Percentiles rank a stretch among this genome's conserved stretches.
These are phyloP conservation scores for Eidolon helvum DNA, from an alignment of 2,113 vertebrate species.

Conservation along the genomic window DNA sequence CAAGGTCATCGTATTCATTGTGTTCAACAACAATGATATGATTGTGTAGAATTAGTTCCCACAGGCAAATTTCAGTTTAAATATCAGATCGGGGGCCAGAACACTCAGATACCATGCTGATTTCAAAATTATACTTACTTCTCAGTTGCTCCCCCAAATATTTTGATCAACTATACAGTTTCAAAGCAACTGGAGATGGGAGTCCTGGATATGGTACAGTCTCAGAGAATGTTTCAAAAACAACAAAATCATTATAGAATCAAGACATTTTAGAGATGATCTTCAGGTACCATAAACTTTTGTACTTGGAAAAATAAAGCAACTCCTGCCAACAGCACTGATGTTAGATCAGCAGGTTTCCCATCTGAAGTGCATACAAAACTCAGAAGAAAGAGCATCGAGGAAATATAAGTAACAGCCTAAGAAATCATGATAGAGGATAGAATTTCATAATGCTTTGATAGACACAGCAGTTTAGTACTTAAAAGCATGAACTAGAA, in stretches of 20 bases:
- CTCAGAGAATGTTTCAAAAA: conserved; percentile 55
- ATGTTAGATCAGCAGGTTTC: not conserved
- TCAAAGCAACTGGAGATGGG: conserved; percentile 63
- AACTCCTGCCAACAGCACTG: not conserved
- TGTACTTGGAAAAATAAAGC: conserved; percentile 46
- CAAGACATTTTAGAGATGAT: conserved; percentile 56
- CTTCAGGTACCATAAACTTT: not conserved
- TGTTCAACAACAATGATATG: not conserved
- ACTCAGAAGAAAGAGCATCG: not conserved
- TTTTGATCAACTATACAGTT: conserved; percentile 63
- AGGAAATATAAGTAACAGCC: not conserved
- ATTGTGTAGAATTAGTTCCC: conserved; percentile 43
- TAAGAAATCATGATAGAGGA: not conserved
- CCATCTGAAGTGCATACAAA: not conserved
- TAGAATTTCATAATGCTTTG: conserved; percentile 24
- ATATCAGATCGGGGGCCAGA: conserved; percentile 25
- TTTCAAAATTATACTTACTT: conserved; percentile 31
- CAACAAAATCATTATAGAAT: conserved; percentile 45
- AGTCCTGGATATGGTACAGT: not conserved
- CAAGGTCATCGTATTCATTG: not conserved
- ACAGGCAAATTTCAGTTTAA: not conserved
- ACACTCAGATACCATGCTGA: not conserved
- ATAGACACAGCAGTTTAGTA: not conserved
- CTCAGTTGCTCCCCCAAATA: conserved; percentile 29
- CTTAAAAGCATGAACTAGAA: conserved; percentile 20